phyloP scores from a whole-genome alignment of 2,888 invertebrate species.

The Agapostemon virescens region DNA sequence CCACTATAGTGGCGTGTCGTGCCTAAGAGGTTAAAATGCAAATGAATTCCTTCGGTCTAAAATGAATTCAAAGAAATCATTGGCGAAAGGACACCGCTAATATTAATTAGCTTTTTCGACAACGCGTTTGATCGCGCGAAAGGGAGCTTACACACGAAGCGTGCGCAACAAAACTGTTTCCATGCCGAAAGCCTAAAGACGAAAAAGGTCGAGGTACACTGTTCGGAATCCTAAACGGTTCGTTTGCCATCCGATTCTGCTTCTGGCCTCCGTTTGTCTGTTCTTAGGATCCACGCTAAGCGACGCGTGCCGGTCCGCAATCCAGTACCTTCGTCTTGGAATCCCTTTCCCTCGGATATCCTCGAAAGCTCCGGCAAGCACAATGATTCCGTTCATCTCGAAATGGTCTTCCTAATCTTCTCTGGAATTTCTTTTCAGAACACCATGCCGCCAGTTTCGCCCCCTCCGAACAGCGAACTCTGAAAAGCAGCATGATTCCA shows the following conservation, averaged over 20 bases:
- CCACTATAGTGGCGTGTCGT: too few species aligned
- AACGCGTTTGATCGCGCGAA: conserved; percentile 35
- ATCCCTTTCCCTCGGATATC: conserved; percentile 65
- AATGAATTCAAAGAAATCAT: neutral
- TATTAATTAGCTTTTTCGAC: conserved; percentile 22
- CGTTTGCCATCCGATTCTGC: conserved; percentile 65
- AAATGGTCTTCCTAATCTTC: conserved; percentile 68
- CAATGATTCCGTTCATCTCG: conserved; percentile 67
- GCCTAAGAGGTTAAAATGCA: neutral
- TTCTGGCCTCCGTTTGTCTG: conserved; percentile 44
- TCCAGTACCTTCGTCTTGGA: conserved; percentile 65
- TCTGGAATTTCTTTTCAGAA: conserved; percentile 63
- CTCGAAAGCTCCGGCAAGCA: conserved; percentile 59
- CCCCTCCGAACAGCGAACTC: conserved; percentile 7
- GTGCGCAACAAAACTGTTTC: conserved; percentile 61
- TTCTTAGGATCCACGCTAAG: conserved; percentile 65
- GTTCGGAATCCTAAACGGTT: conserved; percentile 69
- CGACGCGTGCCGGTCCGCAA: conserved; percentile 68
- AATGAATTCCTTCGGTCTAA: neutral
- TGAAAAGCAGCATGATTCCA: conserved; percentile 37
- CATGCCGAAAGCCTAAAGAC: conserved; percentile 36
- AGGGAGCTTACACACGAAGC: conserved; percentile 60
- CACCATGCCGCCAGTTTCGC: conserved; percentile 3
- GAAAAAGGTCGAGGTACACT: conserved; percentile 55
- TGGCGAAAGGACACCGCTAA: neutral